Conservation (phyloP, 2,888 invertebrate species). For the Oxyteleia sp. region DNA sequence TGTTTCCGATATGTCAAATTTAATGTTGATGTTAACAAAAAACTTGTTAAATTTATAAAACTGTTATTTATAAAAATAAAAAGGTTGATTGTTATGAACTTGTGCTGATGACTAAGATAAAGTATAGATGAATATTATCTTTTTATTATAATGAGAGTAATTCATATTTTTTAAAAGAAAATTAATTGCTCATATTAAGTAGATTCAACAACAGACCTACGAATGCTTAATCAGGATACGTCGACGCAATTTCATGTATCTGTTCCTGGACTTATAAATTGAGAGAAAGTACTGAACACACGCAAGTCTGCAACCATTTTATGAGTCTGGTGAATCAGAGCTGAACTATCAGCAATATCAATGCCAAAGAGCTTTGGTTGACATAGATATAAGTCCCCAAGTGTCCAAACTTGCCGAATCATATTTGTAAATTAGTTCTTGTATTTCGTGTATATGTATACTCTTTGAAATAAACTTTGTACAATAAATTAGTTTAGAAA, state of each 20-base stretch:
- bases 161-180: constrained; percentile 12
- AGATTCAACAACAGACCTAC: constrained; percentile 21
- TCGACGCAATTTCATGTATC: constrained; percentile 44
- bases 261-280: constrained; percentile 53
- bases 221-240: constrained; percentile 48
- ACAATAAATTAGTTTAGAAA: neutral
- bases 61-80: no score
- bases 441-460: neutral
- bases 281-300: constrained; percentile 50
- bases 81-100: no score
- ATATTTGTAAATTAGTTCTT: constrained; percentile 7
- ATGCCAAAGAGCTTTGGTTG: constrained; percentile 79
- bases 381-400: constrained; percentile 53
- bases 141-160: no score
- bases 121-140: no score
- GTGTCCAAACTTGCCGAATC: constrained; percentile 9
- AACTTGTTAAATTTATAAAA: no score
- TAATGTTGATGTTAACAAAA: no score
- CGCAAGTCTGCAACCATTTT: constrained; percentile 42
- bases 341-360: constrained; percentile 84
- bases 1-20: no score
- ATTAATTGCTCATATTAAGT: constrained; percentile 26
- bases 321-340: constrained; percentile 80
- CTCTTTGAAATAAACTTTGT: neutral
- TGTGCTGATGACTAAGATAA: no score